These are phyloP conservation scores for Poicephalus gulielmi DNA, from an alignment of 2,113 vertebrate species.

Conservation along the genomic window DNA sequence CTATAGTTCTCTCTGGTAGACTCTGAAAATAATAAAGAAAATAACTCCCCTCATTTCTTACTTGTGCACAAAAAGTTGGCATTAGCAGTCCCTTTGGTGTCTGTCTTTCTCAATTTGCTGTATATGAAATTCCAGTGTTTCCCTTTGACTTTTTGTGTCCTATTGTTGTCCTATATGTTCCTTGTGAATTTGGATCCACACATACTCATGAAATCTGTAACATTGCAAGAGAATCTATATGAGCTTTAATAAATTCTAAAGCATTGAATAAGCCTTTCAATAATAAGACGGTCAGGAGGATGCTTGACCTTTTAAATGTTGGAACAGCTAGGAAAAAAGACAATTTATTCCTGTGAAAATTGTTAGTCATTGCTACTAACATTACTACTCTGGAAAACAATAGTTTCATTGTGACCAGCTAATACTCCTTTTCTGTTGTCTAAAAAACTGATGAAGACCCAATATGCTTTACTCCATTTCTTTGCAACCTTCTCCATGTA, in stretches of 20 bases:
- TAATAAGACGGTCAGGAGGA: neutral
- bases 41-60: neutral
- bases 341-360: neutral
- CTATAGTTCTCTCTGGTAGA: neutral
- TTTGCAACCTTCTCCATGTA: neutral
- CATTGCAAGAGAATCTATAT: neutral
- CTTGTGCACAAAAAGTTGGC: neutral
- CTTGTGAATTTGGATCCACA: neutral
- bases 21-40: neutral
- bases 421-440: neutral
- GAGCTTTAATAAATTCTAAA: neutral
- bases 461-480: neutral
- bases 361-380: neutral
- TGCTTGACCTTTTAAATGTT: neutral
- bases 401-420: neutral
- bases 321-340: neutral
- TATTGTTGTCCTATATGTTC: neutral
- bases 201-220: neutral
- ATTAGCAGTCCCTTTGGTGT: neutral
- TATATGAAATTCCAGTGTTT: neutral
- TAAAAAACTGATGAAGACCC: neutral
- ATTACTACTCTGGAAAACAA: neutral
- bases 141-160: neutral
- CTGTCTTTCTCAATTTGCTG: neutral
- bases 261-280: neutral